Percentiles rank a stretch among this genome's conserved stretches.
These are phyloP conservation scores for Apostichopus parvimensis DNA, from an alignment of 35 echinoderm and acorn worm species.

Conservation along the genomic window DNA sequence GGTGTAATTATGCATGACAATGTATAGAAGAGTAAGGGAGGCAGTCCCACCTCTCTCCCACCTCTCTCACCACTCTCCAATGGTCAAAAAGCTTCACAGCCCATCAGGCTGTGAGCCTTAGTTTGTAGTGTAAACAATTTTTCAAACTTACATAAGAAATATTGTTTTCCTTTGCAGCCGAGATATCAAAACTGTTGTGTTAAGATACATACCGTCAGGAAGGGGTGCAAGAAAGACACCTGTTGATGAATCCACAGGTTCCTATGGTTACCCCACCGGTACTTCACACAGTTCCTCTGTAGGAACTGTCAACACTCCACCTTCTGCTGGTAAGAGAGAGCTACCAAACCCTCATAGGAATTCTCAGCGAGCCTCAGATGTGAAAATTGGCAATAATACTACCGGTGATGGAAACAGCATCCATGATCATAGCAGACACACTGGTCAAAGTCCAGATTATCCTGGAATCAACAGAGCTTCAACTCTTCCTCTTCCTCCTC, in stretches of 20 bases:
- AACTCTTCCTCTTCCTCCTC: neutral
- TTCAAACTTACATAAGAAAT: neutral
- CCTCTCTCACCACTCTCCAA: too few species aligned
- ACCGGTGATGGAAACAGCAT: neutral
- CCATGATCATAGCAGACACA: neutral
- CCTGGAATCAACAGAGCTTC: neutral
- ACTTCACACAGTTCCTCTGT: neutral
- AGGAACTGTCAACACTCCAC: neutral
- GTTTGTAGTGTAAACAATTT: neutral
- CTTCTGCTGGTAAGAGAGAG: neutral
- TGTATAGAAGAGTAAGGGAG: too few species aligned
- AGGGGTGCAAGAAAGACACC: neutral
- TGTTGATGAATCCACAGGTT: neutral
- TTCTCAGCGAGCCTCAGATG: neutral
- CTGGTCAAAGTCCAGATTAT: neutral
- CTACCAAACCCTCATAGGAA: neutral
- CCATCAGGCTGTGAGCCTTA: too few species aligned
- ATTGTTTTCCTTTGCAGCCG: constrained; percentile 42
- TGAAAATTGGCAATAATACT: neutral
- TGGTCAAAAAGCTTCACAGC: too few species aligned
- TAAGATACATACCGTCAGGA: constrained; percentile 49
- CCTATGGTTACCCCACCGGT: constrained; percentile 19
- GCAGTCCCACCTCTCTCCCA: too few species aligned
- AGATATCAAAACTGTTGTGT: constrained; percentile 55
- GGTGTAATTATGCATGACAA: too few species aligned